These are phyloP conservation scores for Lycaena phlaeas DNA, from an alignment of 2,888 invertebrate species.

Conservation along the genomic window DNA sequence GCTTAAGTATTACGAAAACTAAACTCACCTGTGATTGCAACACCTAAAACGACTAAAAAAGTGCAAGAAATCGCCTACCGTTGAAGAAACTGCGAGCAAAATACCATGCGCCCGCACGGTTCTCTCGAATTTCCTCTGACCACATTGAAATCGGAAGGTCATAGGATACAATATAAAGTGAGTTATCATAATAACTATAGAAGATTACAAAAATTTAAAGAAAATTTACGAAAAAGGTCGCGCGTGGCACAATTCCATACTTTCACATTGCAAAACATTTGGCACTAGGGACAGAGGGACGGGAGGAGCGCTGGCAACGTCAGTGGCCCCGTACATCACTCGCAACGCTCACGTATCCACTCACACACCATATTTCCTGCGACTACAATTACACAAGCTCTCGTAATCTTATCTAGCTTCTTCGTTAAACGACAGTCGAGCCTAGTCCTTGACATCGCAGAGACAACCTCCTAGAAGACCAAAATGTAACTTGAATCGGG, in stretches of 20 bases:
- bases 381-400: constrained; percentile 34
- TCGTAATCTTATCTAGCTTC: constrained; percentile 29
- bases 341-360: constrained; percentile 57
- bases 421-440: constrained; percentile 30
- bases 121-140: constrained; percentile 32
- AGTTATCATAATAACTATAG: constrained; percentile 36
- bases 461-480: constrained; percentile 52
- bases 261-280: constrained; percentile 74
- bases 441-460: constrained; percentile 32
- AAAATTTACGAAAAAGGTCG: constrained; percentile 58
- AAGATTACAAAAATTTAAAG: constrained; percentile 29
- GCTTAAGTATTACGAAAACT: constrained; percentile 28
- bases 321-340: constrained; percentile 59
- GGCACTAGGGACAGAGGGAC: constrained; percentile 62
- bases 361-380: constrained; percentile 42
- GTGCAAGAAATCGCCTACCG: constrained; percentile 24
- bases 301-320: constrained; percentile 61
- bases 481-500: constrained; percentile 62
- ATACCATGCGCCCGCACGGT: constrained; percentile 38
- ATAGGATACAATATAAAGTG: constrained; percentile 35
- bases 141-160: constrained; percentile 43
- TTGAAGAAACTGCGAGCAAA: constrained; percentile 21
- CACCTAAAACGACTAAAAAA: constrained; percentile 27
- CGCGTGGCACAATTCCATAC: constrained; percentile 69
- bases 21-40: constrained; percentile 32